Conservation (phyloP, 2,113 vertebrate genomes). For the Lamprotornis superbus region DNA sequence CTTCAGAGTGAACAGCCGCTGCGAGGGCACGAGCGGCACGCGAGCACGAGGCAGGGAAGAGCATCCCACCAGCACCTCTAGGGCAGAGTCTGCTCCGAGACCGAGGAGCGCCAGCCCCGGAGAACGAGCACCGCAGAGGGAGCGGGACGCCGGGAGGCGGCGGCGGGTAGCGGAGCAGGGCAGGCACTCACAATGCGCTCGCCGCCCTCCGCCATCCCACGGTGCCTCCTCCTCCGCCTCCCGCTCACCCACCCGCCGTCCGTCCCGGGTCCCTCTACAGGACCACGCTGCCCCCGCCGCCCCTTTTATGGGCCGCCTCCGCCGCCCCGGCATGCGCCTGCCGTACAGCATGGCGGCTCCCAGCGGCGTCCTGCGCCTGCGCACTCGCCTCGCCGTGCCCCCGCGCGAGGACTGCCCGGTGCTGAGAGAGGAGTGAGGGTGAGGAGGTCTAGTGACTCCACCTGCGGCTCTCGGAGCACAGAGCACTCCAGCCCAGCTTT, state of each 20-base stretch:
- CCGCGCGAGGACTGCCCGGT: fast-evolving
- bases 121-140: not conserved
- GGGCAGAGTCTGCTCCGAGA: not conserved
- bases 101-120: not conserved
- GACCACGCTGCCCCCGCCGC: not conserved
- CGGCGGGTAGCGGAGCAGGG: not conserved
- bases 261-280: not conserved
- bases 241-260: not conserved
- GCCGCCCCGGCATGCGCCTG: not conserved
- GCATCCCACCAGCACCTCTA: not conserved
- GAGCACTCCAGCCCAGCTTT: not conserved
- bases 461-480: not conserved
- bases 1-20: not conserved
- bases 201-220: slow-evolving; percentile 45
- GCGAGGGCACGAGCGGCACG: fast-evolving
- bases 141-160: not conserved
- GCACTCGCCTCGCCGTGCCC: fast-evolving
- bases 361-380: fast-evolving
- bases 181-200: slow-evolving; percentile 22
- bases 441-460: fast-evolving
- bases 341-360: not conserved
- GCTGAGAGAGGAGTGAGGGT: not conserved
- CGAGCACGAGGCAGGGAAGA: not conserved
- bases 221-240: not conserved
- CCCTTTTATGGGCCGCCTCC: not conserved